Evolutionary conservation across 2,888 invertebrate species (phyloP).

Genomic region (Spisula subtruncata): DNA sequence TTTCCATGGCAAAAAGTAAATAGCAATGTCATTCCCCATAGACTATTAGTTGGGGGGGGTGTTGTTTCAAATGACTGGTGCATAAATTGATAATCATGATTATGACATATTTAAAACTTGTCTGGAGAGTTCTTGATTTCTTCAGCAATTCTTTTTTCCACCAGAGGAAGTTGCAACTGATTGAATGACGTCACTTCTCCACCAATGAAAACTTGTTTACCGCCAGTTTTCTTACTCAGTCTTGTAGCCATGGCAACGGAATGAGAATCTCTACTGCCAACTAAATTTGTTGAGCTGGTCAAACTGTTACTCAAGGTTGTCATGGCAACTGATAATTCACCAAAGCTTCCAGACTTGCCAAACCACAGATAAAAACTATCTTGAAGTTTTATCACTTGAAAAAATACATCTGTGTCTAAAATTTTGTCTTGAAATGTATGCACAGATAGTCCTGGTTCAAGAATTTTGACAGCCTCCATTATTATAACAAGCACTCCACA

Average conservation of each 20-base stretch:
- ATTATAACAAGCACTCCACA: neutral
- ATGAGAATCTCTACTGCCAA: conserved; percentile 75
- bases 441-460: conserved; percentile 53
- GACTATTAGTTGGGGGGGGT: no score
- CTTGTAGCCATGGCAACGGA: conserved; percentile 78
- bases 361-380: conserved; percentile 82
- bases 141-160: conserved; percentile 80
- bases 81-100: no score
- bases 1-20: no score
- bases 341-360: conserved; percentile 75
- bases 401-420: conserved; percentile 74
- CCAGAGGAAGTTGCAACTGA: conserved; percentile 75
- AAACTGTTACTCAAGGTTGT: conserved; percentile 71
- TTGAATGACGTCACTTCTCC: conserved; percentile 77
- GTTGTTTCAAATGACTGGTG: no score
- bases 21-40: no score
- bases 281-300: conserved; percentile 73
- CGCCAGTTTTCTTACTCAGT: conserved; percentile 78
- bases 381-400: conserved; percentile 79
- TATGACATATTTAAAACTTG: conserved; percentile 72
- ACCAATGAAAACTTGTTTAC: conserved; percentile 83
- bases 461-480: conserved; percentile 49
- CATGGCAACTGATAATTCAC: conserved; percentile 82
- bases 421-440: conserved; percentile 78
- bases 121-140: conserved; percentile 78